Evolutionary conservation across 2,797 vertebrate species (phyloP), one percentile per base, ranked within the genome.

Genomic region (Rhinoraja longicauda): DNA sequence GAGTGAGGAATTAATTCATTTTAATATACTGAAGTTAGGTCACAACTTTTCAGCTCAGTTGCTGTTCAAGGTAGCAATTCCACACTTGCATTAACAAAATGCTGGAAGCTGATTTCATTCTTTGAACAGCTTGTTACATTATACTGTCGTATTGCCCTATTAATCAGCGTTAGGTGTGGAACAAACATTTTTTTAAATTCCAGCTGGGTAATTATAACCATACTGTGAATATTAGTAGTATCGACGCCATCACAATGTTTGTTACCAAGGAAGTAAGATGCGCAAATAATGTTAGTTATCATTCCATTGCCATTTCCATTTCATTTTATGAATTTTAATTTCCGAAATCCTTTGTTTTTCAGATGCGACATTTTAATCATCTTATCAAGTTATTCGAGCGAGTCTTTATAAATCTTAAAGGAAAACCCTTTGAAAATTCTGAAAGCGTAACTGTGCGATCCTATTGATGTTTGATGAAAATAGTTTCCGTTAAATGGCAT

Each of bases 391-490:
- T n/a, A 64, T 62, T 86, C 53, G 13, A 57, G 15, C 19, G 13
- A 17, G 15, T 32, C 82, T 57, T 84, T 84, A 17, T 12, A 26
- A 13, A 84, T n/a, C 4, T 86, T 86, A 29, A 62, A 62, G 86
- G 57, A 1, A 86, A 86, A 62, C 62, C 26, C 13, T 86, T 4
- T 62, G 59, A 84, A 62, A 62, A 29, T 29, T 86, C 12, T 82
- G 86, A n/a, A n/a, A 57, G 45, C 45, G 26, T 13, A 57, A 59
- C 5, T 57, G 39, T 26, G 19, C 82, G n/a, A 19, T n/a, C 57
- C 57, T 32, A n/a, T 88, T 88, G 84, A 88, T 88, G 84, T 64
- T 64, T 32, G 29, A 86, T 86, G 57, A 82, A 64, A 62, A n/a
- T 32, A 19, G 6, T 29, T 32, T 32, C 6, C 64, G 13, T 86